Evolutionary conservation across 2,888 invertebrate species (phyloP).

Genomic region (Aporophyla lueneburgensis): DNA sequence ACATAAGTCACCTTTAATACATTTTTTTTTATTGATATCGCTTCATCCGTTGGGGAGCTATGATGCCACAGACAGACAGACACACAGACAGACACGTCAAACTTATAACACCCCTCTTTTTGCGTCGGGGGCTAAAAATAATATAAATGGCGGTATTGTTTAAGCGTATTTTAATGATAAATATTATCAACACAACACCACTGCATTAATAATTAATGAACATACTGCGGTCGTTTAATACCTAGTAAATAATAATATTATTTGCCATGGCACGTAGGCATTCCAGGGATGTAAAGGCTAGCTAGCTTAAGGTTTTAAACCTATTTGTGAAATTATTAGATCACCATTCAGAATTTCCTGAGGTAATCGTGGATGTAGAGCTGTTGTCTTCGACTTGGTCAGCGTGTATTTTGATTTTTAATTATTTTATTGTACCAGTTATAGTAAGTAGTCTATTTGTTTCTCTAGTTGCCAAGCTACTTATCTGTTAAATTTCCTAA

Average conservation of each 20-base stretch:
- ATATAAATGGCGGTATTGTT: constrained; percentile 14
- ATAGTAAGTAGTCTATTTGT: background rate
- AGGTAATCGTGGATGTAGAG: background rate
- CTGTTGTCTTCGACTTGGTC: background rate
- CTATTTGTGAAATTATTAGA: background rate
- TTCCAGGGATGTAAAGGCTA: background rate
- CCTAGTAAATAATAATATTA: constrained; percentile 16
- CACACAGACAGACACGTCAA: no score
- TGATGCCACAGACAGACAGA: no score
- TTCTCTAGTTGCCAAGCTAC: background rate
- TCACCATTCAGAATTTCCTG: background rate
- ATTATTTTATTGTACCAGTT: no score
- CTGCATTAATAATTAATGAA: constrained; percentile 49
- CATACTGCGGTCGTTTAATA: constrained; percentile 6
- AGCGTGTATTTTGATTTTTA: no score
- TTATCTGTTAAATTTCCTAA: background rate
- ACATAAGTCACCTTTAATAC: no score
- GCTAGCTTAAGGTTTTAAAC: background rate
- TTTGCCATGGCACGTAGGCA: no score
- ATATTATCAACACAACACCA: constrained; percentile 52
- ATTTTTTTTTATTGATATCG: no score
- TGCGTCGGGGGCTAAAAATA: no score
- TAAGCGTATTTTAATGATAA: constrained; percentile 45
- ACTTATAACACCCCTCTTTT: no score
- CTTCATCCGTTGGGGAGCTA: no score